A percentile compares a stretch with the other conserved stretches of the same genome.
These are phyloP conservation scores for Bruchidius siliquastri DNA, from an alignment of 2,888 invertebrate species.

Conservation along the genomic window DNA sequence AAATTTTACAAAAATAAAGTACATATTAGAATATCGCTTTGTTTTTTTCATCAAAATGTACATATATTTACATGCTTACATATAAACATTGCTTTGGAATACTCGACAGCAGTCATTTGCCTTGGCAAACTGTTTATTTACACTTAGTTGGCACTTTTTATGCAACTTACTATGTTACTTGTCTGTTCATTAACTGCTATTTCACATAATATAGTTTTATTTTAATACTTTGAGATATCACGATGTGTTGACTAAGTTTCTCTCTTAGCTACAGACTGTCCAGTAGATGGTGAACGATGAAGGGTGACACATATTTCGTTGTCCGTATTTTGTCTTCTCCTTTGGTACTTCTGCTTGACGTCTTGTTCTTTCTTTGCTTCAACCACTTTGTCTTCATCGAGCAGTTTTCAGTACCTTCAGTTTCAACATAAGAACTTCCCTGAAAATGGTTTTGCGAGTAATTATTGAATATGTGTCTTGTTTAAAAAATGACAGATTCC, in stretches of 20 bases:
- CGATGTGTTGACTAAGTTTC: background rate
- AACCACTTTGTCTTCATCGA: background rate
- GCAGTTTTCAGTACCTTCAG: background rate
- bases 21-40: background rate
- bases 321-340: background rate
- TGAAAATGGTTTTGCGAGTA: background rate
- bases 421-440: background rate
- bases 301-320: background rate
- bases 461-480: too few relatives aligned
- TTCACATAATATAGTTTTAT: background rate
- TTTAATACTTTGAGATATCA: background rate
- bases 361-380: background rate
- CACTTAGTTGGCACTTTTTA: background rate
- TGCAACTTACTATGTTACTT: background rate
- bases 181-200: background rate
- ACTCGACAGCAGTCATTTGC: background rate
- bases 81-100: background rate
- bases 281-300: background rate
- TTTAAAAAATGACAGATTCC: too few relatives aligned
- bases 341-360: background rate
- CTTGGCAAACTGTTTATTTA: background rate
- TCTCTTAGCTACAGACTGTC: background rate
- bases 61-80: background rate
- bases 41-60: background rate
- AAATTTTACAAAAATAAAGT: background rate